phyloP scores from a whole-genome alignment of 2,797 vertebrate genomes.

The Aphelocoma californica region DNA sequence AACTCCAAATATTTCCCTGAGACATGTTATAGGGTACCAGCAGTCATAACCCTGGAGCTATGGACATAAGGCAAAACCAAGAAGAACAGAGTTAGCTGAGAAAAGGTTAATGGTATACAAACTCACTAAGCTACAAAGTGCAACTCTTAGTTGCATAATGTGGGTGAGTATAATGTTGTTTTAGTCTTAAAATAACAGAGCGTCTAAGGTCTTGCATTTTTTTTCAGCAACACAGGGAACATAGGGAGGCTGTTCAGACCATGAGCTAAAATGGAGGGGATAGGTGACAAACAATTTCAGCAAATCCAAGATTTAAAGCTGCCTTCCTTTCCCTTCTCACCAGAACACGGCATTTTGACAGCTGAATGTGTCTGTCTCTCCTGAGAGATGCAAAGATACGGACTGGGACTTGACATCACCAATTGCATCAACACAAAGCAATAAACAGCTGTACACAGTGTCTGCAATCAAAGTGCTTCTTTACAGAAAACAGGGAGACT shows the following conservation, averaged over 20 bases:
- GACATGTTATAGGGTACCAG: fast-evolving
- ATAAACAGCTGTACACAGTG: constrained; percentile 18
- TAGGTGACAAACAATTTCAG: background rate
- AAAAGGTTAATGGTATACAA: background rate
- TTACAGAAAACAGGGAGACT: background rate
- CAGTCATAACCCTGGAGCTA: background rate
- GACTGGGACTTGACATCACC: background rate
- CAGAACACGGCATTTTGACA: constrained; percentile 3
- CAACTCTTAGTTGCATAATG: background rate
- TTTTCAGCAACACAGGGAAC: background rate
- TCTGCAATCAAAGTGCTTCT: background rate
- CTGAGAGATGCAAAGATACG: background rate
- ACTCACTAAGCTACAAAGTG: background rate
- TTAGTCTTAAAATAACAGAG: constrained; percentile 31
- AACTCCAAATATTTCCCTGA: background rate
- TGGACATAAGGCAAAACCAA: background rate
- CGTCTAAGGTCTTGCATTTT: background rate
- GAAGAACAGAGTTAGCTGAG: background rate
- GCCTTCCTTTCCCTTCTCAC: background rate
- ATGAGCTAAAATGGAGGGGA: background rate
- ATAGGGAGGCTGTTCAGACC: background rate
- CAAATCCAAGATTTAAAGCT: background rate
- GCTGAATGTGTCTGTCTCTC: constrained; percentile 14
- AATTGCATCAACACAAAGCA: background rate
- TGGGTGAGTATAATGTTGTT: background rate